A percentile compares a stretch with the other conserved stretches of the same genome.
Evolutionary conservation across 2,113 vertebrate genomes (phyloP).

Genomic region (Apus apus): DNA sequence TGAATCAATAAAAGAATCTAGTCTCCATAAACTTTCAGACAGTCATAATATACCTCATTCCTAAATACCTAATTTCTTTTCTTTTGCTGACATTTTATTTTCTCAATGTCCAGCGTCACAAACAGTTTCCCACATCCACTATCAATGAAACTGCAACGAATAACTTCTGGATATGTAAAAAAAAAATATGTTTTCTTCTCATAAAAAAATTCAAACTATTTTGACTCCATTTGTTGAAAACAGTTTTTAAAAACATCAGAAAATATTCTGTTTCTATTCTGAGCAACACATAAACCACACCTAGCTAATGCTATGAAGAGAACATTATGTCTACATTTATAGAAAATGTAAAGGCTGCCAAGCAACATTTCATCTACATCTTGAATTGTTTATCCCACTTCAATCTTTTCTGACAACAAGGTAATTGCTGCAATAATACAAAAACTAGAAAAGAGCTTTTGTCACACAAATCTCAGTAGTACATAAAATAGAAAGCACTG

Average conservation of each 20-base stretch:
- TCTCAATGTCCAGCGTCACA: neutral
- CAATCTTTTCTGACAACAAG: conserved; percentile 66
- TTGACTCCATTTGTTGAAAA: neutral
- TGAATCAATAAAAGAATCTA: conserved; percentile 36
- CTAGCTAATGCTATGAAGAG: neutral
- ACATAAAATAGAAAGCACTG: conserved; percentile 41
- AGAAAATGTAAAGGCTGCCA: conserved; percentile 35
- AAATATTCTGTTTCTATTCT: neutral
- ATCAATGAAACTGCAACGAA: neutral
- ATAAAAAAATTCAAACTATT: neutral
- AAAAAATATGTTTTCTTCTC: neutral
- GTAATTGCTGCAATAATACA: conserved; percentile 71
- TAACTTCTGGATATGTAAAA: neutral
- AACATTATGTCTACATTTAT: conserved; percentile 46
- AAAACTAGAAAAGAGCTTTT: conserved; percentile 54
- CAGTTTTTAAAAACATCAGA: neutral
- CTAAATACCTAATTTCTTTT: neutral
- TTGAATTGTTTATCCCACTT: conserved; percentile 66
- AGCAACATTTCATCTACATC: conserved; percentile 50
- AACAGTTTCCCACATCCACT: too few species aligned
- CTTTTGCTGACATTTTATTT: neutral
- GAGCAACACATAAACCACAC: conserved; percentile 2
- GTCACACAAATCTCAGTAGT: conserved; percentile 29
- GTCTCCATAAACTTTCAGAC: conserved; percentile 7
- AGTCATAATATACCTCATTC: neutral